Percentiles rank a stretch among this genome's conserved stretches.
Evolutionary conservation across 2,888 invertebrate species (phyloP).

Genomic region (Hemaris fuciformis): DNA sequence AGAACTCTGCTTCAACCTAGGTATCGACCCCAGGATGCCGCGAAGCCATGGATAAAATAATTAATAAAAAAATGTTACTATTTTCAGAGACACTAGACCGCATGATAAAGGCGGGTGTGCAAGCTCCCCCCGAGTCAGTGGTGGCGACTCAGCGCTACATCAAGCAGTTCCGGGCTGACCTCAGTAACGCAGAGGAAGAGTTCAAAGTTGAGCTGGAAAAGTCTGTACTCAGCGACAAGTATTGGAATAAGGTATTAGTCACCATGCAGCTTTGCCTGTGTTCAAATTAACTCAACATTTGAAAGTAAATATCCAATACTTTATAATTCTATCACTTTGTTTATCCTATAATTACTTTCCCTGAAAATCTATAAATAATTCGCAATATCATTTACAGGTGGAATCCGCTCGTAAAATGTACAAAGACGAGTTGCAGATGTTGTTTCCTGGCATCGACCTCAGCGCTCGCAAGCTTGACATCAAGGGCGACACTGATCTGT

Average conservation of each 20-base stretch:
- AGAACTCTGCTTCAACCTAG: no score
- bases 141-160: slow-evolving; percentile 80
- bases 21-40: no score
- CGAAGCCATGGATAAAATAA: no score
- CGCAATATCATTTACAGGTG: slow-evolving; percentile 52
- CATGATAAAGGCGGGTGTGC: slow-evolving; percentile 55
- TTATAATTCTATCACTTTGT: no score
- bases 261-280: neutral
- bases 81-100: slow-evolving; percentile 62
- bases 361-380: no score
- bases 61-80: neutral
- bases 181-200: slow-evolving; percentile 81
- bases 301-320: neutral
- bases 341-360: no score
- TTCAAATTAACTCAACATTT: neutral
- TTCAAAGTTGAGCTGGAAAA: slow-evolving; percentile 80
- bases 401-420: slow-evolving; percentile 56
- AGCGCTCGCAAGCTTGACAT: slow-evolving; percentile 52
- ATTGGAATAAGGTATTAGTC: slow-evolving; percentile 90
- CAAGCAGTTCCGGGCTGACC: slow-evolving; percentile 78
- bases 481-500: slow-evolving; percentile 59
- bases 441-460: slow-evolving; percentile 70
- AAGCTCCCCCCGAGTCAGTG: slow-evolving; percentile 70
- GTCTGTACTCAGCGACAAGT: slow-evolving; percentile 86
- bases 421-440: slow-evolving; percentile 54